phyloP scores from a whole-genome alignment of 2,888 invertebrate species.

The Iphiclides podalirius region DNA sequence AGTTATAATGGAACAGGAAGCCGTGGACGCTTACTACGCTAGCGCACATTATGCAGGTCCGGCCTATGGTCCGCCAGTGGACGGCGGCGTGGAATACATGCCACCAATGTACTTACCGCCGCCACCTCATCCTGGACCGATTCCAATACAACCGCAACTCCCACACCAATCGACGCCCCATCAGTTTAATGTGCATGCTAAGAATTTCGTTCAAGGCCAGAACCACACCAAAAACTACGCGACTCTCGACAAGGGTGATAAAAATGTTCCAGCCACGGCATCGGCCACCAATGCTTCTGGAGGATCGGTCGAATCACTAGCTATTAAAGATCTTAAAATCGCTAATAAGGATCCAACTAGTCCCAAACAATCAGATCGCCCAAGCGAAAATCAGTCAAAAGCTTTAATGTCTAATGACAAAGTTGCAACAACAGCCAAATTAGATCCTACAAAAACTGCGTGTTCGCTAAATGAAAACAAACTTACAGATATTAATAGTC shows the following conservation, averaged over 20 bases:
- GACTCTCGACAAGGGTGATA: constrained; percentile 42
- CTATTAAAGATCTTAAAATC: constrained; percentile 71
- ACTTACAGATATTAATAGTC: constrained; percentile 25
- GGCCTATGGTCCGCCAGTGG: constrained; percentile 62
- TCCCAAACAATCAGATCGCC: constrained; percentile 58
- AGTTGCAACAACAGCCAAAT: constrained; percentile 45
- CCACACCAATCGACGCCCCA: constrained; percentile 59
- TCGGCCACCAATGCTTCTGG: constrained; percentile 36
- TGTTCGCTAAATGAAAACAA: constrained; percentile 54
- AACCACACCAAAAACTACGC: constrained; percentile 49
- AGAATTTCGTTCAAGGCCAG: constrained; percentile 72
- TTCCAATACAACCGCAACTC: constrained; percentile 52
- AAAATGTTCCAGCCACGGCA: constrained; percentile 42
- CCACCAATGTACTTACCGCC: constrained; percentile 64
- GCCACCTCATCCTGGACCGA: constrained; percentile 55
- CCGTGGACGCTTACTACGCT: constrained; percentile 71
- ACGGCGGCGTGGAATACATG: constrained; percentile 64
- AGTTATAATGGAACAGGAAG: constrained; percentile 73
- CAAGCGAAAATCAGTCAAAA: constrained; percentile 43
- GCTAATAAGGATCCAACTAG: constrained; percentile 53
- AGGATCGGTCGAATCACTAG: constrained; percentile 52
- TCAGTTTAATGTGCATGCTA: constrained; percentile 75
- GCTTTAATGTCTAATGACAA: constrained; percentile 47
- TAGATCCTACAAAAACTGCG: constrained; percentile 55
- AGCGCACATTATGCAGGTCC: constrained; percentile 60